These are phyloP conservation scores for Brienomyrus brachyistius DNA, from an alignment of 2,113 vertebrate species.

Conservation along the genomic window DNA sequence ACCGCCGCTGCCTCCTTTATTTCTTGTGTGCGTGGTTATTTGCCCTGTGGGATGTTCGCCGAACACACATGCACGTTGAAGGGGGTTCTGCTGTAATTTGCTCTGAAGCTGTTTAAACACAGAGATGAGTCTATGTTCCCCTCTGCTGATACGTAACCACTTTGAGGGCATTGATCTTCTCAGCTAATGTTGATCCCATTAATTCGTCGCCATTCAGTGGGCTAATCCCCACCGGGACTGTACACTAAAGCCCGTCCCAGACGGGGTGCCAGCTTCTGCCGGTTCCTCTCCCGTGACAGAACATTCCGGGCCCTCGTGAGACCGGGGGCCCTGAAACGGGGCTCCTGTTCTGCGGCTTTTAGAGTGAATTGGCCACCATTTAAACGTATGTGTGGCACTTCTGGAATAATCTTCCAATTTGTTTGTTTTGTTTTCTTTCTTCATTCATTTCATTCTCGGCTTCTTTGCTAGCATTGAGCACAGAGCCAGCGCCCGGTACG, in stretches of 20 bases:
- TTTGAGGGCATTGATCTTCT: constrained; percentile 2
- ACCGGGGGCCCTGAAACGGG: background rate
- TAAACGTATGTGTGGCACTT: constrained; percentile 31
- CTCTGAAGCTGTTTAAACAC: constrained; percentile 9
- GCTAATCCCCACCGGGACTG: constrained; percentile 62
- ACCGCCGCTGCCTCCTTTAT: background rate
- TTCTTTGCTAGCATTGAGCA: constrained; percentile 39
- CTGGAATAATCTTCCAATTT: constrained; percentile 42
- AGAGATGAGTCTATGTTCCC: constrained; percentile 13
- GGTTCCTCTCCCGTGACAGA: background rate
- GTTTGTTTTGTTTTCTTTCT: constrained; percentile 41
- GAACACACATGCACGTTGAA: background rate
- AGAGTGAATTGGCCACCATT: background rate
- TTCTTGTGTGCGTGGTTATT: background rate
- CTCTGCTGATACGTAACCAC: constrained; percentile 10
- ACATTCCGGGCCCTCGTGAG: background rate
- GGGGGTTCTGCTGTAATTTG: background rate
- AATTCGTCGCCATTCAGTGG: constrained; percentile 66
- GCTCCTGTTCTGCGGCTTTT: background rate
- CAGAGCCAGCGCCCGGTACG: constrained; percentile 48
- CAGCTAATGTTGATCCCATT: constrained; percentile 54
- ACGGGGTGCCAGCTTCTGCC: constrained; percentile 40
- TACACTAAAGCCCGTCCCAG: constrained; percentile 55
- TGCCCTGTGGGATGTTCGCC: background rate
- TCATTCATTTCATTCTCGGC: background rate